A percentile compares a stretch with the other conserved stretches of the same genome.
Conservation (phyloP, 2,797 vertebrate genomes). For the Coracias cyanogaster region DNA sequence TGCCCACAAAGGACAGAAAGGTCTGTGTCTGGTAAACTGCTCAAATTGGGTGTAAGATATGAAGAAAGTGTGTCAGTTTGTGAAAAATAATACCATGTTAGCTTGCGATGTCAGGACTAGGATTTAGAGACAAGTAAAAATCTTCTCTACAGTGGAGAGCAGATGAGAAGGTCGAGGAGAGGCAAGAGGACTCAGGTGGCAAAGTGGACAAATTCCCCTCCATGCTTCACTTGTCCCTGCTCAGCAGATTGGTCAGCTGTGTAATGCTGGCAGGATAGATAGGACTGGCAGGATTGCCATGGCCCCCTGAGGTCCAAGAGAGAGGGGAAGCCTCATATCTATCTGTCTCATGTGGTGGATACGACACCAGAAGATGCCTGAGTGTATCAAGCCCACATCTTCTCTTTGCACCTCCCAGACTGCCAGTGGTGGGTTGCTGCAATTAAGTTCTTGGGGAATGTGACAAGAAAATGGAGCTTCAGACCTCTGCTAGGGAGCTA, state of each 20-base stretch:
- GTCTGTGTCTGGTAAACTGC: background rate
- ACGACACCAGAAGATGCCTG: background rate
- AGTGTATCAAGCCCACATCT: background rate
- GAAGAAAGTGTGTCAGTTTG: background rate
- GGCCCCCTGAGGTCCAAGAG: background rate
- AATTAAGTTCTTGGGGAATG: background rate
- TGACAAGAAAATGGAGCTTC: background rate
- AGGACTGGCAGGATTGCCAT: background rate
- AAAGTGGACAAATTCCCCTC: fast-evolving
- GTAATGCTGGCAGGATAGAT: background rate
- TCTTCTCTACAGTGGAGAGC: background rate
- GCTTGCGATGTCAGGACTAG: background rate
- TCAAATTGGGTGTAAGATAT: background rate
- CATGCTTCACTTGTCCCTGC: background rate
- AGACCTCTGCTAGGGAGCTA: background rate
- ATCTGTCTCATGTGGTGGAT: background rate
- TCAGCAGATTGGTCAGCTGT: background rate
- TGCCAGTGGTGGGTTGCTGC: background rate
- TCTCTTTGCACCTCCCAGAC: background rate
- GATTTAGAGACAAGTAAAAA: background rate
- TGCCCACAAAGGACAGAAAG: background rate
- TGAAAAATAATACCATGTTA: background rate
- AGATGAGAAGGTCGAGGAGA: background rate
- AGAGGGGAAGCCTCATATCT: background rate
- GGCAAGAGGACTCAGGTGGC: fast-evolving